A percentile compares a stretch with the other conserved stretches of the same genome.
Conservation (phyloP, 2,113 vertebrate genomes). For the Oostethus manadensis region DNA sequence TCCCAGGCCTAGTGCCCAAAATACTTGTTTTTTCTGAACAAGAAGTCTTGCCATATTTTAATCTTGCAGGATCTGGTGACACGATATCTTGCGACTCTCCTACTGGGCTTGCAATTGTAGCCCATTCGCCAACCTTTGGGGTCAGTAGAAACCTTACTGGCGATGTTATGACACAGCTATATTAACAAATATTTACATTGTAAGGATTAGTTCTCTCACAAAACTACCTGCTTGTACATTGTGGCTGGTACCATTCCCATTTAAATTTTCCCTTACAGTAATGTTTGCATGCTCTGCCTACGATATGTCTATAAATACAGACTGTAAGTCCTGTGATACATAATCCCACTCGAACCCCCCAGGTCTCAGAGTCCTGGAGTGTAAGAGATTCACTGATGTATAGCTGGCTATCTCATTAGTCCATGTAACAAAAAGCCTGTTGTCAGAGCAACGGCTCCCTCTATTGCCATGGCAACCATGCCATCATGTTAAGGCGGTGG, state of each 20-base stretch:
- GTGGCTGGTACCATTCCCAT: neutral
- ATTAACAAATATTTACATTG: constrained; percentile 22
- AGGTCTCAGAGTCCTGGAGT: constrained; percentile 25
- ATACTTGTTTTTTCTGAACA: too few relatives aligned
- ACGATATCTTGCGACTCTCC: too few relatives aligned
- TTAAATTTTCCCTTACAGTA: constrained; percentile 19
- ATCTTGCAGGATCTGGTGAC: too few relatives aligned
- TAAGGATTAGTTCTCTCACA: neutral
- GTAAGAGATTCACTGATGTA: constrained; percentile 57
- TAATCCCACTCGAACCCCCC: constrained; percentile 48
- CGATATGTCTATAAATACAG: constrained; percentile 55
- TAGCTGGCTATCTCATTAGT: constrained; percentile 54
- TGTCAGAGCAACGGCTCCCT: constrained; percentile 59
- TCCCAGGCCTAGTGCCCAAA: too few relatives aligned
- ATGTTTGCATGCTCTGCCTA: constrained; percentile 35
- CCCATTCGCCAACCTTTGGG: neutral
- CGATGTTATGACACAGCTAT: neutral
- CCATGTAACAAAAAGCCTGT: constrained; percentile 66
- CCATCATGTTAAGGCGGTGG: constrained; percentile 55
- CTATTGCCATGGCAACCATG: constrained; percentile 58
- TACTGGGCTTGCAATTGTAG: too few relatives aligned
- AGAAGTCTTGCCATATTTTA: too few relatives aligned
- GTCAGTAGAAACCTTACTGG: neutral
- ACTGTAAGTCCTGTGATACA: constrained; percentile 50
- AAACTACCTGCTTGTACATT: neutral